These are phyloP conservation scores for Brachionus angularis DNA, from an alignment of 1,140 invertebrate species.

Conservation along the genomic window DNA sequence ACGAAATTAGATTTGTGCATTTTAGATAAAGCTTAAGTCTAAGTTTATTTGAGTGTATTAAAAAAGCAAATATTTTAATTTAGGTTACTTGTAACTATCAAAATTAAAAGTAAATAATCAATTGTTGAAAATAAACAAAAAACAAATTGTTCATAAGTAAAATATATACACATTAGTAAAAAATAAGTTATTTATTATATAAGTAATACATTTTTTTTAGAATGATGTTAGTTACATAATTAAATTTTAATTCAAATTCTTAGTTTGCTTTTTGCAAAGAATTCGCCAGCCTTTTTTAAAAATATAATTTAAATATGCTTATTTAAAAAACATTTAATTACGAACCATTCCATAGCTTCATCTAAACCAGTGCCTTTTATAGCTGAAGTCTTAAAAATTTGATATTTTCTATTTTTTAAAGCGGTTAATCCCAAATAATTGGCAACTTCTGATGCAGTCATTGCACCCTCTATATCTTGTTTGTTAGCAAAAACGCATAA, in stretches of 20 bases:
- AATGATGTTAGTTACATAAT: too few relatives aligned
- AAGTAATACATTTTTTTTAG: slow-evolving; percentile 6
- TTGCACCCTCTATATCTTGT: slow-evolving; percentile 94
- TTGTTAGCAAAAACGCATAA: slow-evolving; percentile 98
- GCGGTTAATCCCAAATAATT: slow-evolving; percentile 88
- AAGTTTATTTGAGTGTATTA: too few relatives aligned
- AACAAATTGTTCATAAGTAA: too few relatives aligned
- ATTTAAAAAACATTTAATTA: slow-evolving; percentile 29
- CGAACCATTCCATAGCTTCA: slow-evolving; percentile 96
- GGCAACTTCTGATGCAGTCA: slow-evolving; percentile 92
- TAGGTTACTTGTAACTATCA: too few relatives aligned
- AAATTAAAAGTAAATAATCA: too few relatives aligned
- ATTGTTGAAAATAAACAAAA: neutral
- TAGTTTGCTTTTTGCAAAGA: slow-evolving; percentile 3
- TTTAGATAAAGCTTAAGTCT: too few relatives aligned
- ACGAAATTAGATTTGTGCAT: too few relatives aligned
- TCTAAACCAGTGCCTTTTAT: slow-evolving; percentile 97
- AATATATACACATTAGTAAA: too few relatives aligned
- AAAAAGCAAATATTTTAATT: too few relatives aligned
- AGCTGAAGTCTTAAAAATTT: slow-evolving; percentile 98
- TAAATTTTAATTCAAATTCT: too few relatives aligned
- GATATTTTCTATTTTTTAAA: slow-evolving; percentile 92
- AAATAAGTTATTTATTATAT: too few relatives aligned
- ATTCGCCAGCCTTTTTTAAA: neutral
- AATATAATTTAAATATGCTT: neutral